Percentiles rank a stretch among this genome's conserved stretches.
Evolutionary conservation across 1,140 invertebrate species (phyloP).

Genomic region (Drosophila quadrilineata): DNA sequence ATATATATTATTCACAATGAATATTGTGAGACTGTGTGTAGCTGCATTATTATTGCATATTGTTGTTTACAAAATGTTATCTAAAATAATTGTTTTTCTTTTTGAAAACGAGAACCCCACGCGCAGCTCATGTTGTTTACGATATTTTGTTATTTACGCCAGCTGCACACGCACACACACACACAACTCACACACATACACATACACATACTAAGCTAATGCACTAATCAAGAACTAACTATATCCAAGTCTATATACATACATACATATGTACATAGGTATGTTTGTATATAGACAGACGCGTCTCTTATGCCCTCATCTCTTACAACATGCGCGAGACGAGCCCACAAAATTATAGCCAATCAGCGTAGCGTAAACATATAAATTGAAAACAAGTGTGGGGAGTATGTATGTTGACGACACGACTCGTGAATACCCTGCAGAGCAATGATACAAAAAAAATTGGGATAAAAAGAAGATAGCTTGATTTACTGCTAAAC

Average conservation of each 20-base stretch:
- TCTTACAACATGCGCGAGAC: slow-evolving; percentile 22
- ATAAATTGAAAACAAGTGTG: slow-evolving; percentile 38
- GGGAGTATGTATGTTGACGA: neutral
- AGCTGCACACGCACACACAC: slow-evolving; percentile 5
- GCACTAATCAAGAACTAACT: slow-evolving; percentile 4
- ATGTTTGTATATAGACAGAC: neutral
- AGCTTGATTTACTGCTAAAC: too few relatives aligned
- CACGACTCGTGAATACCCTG: neutral
- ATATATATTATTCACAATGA: neutral
- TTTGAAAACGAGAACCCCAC: slow-evolving; percentile 27
- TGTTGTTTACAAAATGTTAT: slow-evolving; percentile 49
- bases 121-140: slow-evolving; percentile 37
- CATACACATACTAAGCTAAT: slow-evolving; percentile 1
- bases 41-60: neutral
- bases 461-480: too few relatives aligned
- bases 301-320: slow-evolving; percentile 22
- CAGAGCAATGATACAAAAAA: neutral
- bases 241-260: neutral
- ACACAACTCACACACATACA: neutral
- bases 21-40: too few relatives aligned
- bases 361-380: slow-evolving; percentile 59
- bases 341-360: slow-evolving; percentile 59
- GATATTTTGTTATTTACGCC: slow-evolving; percentile 18
- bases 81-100: slow-evolving; percentile 41
- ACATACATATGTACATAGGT: slow-evolving; percentile 5